These are phyloP conservation scores for Drosophila differens DNA, from an alignment of 2,888 invertebrate genomes.

Conservation along the genomic window DNA sequence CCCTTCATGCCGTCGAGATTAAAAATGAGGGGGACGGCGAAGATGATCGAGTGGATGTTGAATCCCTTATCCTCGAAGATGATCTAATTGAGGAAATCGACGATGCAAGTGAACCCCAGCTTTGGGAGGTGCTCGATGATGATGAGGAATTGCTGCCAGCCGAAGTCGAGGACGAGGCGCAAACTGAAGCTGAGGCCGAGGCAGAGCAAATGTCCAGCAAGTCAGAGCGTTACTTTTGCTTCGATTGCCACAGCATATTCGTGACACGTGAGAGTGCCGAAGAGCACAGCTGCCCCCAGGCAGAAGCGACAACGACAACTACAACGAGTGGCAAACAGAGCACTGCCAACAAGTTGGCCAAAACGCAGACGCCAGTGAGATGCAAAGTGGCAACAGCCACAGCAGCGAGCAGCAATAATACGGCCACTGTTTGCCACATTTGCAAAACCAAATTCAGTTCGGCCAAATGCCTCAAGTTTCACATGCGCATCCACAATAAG, in stretches of 20 bases:
- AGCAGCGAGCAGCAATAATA: constrained; percentile 2
- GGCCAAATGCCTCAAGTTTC: constrained; percentile 88
- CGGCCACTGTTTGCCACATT: constrained; percentile 86
- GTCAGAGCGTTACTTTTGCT: constrained; percentile 75
- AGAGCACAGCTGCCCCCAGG: constrained; percentile 68
- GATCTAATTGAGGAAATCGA: constrained; percentile 45
- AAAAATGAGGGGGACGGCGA: constrained; percentile 27
- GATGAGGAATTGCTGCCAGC: constrained; percentile 2
- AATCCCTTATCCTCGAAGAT: constrained; percentile 21
- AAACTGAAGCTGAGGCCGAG: constrained; percentile 3
- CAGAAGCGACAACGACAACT: constrained; percentile 18
- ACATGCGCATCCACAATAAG: constrained; percentile 91
- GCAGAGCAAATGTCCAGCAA: constrained; percentile 25
- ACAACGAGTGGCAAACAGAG: constrained; percentile 13
- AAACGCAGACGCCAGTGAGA: constrained; percentile 38
- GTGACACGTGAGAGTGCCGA: constrained; percentile 72
- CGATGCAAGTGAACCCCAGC: constrained; percentile 31
- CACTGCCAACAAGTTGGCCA: constrained; percentile 24
- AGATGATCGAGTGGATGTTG: constrained; percentile 27
- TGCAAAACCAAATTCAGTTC: constrained; percentile 90
- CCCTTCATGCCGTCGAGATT: constrained; percentile 28
- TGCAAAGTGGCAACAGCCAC: constrained; percentile 23
- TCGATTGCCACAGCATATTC: constrained; percentile 77
- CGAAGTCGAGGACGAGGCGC: not conserved
- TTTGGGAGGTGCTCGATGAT: constrained; percentile 64